Evolutionary conservation across 2,113 vertebrate genomes (phyloP), one percentile per base, ranked within the genome.

Genomic region (Tichodroma muraria): DNA sequence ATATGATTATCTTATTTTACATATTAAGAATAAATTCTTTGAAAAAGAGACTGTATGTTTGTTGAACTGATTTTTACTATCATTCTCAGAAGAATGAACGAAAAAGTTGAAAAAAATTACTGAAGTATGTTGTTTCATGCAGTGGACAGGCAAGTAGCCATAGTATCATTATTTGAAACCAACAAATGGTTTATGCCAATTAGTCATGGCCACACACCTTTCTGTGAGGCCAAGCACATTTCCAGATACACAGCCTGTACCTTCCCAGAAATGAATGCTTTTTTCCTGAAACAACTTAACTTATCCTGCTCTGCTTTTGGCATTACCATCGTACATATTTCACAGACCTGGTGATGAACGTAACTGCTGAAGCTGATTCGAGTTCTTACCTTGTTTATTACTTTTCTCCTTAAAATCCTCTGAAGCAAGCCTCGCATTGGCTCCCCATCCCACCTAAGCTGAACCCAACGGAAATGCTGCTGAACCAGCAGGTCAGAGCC

Each of bases 391-490:
- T 99, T 98, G 63, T 96, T 98, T 50, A 99, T 96, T 59, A 98
- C 98, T 96, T 99, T 99, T 91, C 98, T 98, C 83, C 98, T 98
- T 21, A 99, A 95, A 97, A 98, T 98, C 75, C 98, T 98, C 72
- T 97, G 98, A 94, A 99, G 98, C 93, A 99, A 97, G 82, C 98
- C 98, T 30, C 91, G 97, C 97, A 99, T 98, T 25, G 99, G 99
- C 82, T 99, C 99, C 15, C 98, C 97, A 71, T 99, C 99, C 99
- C 99, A 99, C 60, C 99, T 97, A 42, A 99, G 98, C 11, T 99
- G 98, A 47, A 99, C 98, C 99, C 99, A 99, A 88, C 98, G 98
- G 97, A 99, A 99, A 89, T 99, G 98, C 89, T 99, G 99, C 97
- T 99, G 99, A 50, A 99, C 98, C 88, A 98, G 97, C 91, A 99